Base-by-base conservation (phyloP, 2,888 invertebrate genomes). In the Drosophila mercatorum region DNA sequence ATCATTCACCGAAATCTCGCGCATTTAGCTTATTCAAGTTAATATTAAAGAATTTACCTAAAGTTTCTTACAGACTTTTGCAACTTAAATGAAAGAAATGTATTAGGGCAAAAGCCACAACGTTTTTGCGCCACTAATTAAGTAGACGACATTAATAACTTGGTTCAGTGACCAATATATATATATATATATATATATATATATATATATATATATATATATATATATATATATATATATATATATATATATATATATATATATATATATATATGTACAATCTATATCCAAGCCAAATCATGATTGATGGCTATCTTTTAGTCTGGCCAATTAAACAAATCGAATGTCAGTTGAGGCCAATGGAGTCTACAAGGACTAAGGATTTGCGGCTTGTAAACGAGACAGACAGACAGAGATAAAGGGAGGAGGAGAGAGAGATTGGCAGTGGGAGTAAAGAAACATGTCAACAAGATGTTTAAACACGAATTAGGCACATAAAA, bases 381-480 rank as follows among this genome's bases (percentile, higher is more conserved):
- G 56, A 53, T 57, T 56, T 53, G 36, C 14, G 26, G 41, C 63
- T 36, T 52, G 22, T 40, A 40, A 44, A 0, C 31, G 28, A n/a
- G 3, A 31, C 8, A 47, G n/a, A n/a, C n/a, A n/a, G 10, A 8
- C 8, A 0, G 10, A 14, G 47, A 14, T 2, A 22, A 22, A 3
- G 26, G 6, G 46, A 3, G 5, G 17, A 3, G 0, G 22, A 26
- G 26, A 3, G 10, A 14, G 12, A 53, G 44, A 44, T 2, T 44
- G 44, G 22, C 11, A 44, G 67, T 14, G 41, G n/a, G 43, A 43
- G n/a, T 17, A 51, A 51, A n/a, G 43, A 68, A 68, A 69, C 64
- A 84, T 90, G 80, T 78, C 88, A 85, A 89, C 86, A 87, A 72
- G 71, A 79, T 91, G 85, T 86, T 89, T 91, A 86, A 91, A 80